Percentiles rank a stretch among this genome's conserved stretches.
Evolutionary conservation across 2,113 vertebrate genomes (phyloP).

Genomic region (Macquaria ambigua): DNA sequence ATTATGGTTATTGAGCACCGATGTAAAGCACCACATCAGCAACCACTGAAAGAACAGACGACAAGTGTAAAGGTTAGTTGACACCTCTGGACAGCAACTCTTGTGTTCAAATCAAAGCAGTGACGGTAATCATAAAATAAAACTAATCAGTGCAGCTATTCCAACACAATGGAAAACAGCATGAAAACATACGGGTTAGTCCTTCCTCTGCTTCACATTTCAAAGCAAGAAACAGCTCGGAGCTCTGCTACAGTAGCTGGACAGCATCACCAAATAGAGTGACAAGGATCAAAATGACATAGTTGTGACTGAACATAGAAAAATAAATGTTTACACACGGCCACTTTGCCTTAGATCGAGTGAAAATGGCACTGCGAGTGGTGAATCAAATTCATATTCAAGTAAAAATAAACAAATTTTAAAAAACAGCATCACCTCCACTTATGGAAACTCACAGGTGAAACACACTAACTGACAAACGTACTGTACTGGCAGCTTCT

Average conservation of each 20-base stretch:
- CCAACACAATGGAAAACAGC: slow-evolving; percentile 88
- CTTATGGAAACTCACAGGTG: slow-evolving; percentile 88
- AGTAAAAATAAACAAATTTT: slow-evolving; percentile 58
- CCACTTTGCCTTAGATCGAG: slow-evolving; percentile 26
- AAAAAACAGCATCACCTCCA: slow-evolving; percentile 74
- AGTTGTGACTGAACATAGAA: slow-evolving; percentile 38
- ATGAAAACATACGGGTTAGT: slow-evolving; percentile 74
- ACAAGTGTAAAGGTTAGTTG: slow-evolving; percentile 21
- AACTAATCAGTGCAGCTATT: slow-evolving; percentile 85
- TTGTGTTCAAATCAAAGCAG: background rate
- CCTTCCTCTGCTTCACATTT: slow-evolving; percentile 53
- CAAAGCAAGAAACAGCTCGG: slow-evolving; percentile 17
- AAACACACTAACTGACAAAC: slow-evolving; percentile 78
- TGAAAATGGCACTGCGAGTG: slow-evolving; percentile 68
- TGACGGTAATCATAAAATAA: slow-evolving; percentile 8
- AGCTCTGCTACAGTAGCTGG: slow-evolving; percentile 75
- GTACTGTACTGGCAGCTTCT: slow-evolving; percentile 80
- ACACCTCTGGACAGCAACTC: slow-evolving; percentile 7
- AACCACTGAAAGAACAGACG: slow-evolving; percentile 52
- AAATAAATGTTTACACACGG: slow-evolving; percentile 51
- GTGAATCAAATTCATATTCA: slow-evolving; percentile 62
- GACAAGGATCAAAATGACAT: slow-evolving; percentile 20
- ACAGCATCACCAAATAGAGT: slow-evolving; percentile 56
- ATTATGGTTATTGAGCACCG: slow-evolving; percentile 74
- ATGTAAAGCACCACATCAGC: slow-evolving; percentile 71